phyloP scores from a whole-genome alignment of 2,797 vertebrate genomes.

The Margarornis squamiger region DNA sequence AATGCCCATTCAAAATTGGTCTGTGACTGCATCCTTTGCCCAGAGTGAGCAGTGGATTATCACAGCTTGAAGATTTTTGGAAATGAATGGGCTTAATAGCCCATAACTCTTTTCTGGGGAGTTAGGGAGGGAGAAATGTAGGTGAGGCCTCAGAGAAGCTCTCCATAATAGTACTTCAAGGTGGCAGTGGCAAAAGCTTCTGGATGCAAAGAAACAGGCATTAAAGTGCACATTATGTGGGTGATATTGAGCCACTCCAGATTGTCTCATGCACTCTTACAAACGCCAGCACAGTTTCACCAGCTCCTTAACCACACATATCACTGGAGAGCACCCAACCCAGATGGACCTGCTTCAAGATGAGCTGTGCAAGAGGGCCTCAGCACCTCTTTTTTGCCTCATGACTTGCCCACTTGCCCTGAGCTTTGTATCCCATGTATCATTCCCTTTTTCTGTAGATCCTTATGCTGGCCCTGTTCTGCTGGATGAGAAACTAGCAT shows the following conservation, averaged over 20 bases:
- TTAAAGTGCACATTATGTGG: background rate
- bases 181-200: background rate
- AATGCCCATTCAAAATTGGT: background rate
- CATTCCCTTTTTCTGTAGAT: background rate
- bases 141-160: background rate
- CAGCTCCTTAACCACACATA: background rate
- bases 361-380: accelerated
- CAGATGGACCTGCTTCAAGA: background rate
- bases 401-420: background rate
- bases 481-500: conserved; percentile 15
- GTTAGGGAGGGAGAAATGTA: background rate
- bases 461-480: background rate
- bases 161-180: background rate
- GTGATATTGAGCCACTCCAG: background rate
- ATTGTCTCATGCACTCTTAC: background rate
- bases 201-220: background rate
- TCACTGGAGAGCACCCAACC: background rate
- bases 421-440: background rate
- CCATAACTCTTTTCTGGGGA: background rate
- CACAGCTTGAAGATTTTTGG: background rate
- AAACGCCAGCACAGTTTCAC: background rate
- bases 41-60: background rate
- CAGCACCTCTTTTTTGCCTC: background rate
- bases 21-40: background rate
- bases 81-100: background rate